These are phyloP conservation scores for Larimichthys crocea DNA, from an alignment of 2,113 vertebrate genomes.

Conservation along the genomic window DNA sequence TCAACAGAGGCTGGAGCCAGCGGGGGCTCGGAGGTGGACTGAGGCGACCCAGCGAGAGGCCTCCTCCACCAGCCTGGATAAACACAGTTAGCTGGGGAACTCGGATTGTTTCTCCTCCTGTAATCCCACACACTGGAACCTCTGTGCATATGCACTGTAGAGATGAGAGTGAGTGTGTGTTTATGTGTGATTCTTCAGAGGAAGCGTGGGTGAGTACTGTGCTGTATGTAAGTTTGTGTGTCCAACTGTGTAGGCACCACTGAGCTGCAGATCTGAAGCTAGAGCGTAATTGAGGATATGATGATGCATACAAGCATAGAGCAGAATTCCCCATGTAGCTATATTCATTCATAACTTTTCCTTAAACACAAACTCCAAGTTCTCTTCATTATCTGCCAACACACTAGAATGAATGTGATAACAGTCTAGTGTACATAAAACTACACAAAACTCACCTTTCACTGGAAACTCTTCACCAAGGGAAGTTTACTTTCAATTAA, in stretches of 20 bases:
- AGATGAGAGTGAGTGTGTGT: background rate
- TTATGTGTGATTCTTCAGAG: background rate
- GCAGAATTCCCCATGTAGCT: background rate
- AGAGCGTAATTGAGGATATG: background rate
- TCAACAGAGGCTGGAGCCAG: constrained; percentile 50
- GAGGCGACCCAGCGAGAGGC: constrained; percentile 28
- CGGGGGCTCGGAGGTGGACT: constrained; percentile 13
- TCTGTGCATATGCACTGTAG: constrained; percentile 10
- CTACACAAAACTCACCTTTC: constrained; percentile 51
- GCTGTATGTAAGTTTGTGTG: background rate
- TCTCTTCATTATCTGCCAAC: constrained; percentile 7
- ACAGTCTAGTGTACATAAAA: background rate
- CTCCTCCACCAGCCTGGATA: constrained; percentile 34
- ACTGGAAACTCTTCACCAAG: constrained; percentile 49
- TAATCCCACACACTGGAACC: constrained; percentile 36
- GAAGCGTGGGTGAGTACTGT: background rate
- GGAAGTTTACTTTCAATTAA: constrained; percentile 73
- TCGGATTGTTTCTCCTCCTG: constrained; percentile 44
- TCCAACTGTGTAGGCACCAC: too few relatives aligned
- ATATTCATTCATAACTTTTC: background rate
- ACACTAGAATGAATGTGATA: background rate
- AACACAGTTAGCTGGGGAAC: constrained; percentile 30
- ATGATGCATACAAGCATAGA: constrained; percentile 8
- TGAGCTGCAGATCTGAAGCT: background rate
- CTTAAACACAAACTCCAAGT: background rate